Evolutionary conservation across 2,888 invertebrate species (phyloP).

Genomic region (Tenthredo mesomela): DNA sequence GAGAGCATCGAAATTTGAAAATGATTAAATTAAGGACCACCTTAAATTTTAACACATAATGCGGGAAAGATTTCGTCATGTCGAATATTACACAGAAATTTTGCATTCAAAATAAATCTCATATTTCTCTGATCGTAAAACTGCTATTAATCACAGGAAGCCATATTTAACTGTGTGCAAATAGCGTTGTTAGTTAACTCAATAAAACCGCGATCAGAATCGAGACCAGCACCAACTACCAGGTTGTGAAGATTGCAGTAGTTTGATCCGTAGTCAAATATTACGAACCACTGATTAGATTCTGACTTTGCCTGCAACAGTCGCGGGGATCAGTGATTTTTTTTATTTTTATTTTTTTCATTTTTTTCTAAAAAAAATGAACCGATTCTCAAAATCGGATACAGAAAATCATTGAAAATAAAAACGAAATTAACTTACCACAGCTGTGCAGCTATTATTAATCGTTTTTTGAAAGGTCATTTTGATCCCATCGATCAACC

Average conservation of each 20-base stretch:
- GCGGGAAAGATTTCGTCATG: background rate
- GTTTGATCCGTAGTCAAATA: slow-evolving; percentile 68
- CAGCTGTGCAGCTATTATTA: slow-evolving; percentile 62
- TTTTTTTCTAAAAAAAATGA: background rate
- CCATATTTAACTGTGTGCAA: slow-evolving; percentile 68
- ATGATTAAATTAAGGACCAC: no score
- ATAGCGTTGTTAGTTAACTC: slow-evolving; percentile 62
- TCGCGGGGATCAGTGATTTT: background rate
- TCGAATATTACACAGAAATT: background rate
- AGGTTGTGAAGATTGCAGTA: slow-evolving; percentile 68
- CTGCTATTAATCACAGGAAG: slow-evolving; percentile 57
- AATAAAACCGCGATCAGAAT: slow-evolving; percentile 59
- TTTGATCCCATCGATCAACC: slow-evolving; percentile 59
- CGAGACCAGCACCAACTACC: slow-evolving; percentile 61
- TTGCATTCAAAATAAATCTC: slow-evolving; percentile 51
- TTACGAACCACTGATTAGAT: slow-evolving; percentile 64
- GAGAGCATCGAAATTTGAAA: no score
- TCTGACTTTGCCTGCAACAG: slow-evolving; percentile 63
- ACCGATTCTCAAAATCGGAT: background rate
- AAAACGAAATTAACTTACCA: slow-evolving; percentile 53
- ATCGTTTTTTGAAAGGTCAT: slow-evolving; percentile 59
- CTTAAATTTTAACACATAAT: background rate
- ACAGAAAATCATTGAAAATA: background rate
- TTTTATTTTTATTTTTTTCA: background rate
- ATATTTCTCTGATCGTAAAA: background rate